Evolutionary conservation across 2,113 vertebrate species (phyloP).

Genomic region (Burhinus oedicnemus): DNA sequence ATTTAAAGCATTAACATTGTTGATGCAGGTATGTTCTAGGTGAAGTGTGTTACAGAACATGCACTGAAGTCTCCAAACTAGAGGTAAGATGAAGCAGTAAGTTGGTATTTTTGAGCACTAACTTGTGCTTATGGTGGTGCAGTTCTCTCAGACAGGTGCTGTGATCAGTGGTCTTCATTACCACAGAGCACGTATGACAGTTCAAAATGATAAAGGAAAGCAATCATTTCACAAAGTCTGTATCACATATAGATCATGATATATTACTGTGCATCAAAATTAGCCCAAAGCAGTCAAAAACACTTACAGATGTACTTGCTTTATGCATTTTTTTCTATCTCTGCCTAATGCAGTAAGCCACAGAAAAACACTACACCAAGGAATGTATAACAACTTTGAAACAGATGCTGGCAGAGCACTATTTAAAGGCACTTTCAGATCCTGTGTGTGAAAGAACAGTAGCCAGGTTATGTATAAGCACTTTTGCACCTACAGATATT

Average conservation of each 20-base stretch:
- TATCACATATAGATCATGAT: too few species aligned
- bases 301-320: too few species aligned
- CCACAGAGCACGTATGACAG: too few species aligned
- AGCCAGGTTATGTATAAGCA: neutral
- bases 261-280: too few species aligned
- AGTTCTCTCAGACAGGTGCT: too few species aligned
- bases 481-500: neutral
- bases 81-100: neutral
- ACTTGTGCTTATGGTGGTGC: neutral
- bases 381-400: neutral
- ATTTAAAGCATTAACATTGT: neutral
- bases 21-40: neutral
- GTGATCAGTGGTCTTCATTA: too few species aligned
- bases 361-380: neutral
- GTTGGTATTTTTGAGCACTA: neutral
- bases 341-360: neutral
- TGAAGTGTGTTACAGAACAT: neutral
- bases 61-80: neutral
- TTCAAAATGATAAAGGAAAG: too few species aligned
- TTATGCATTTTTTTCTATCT: neutral
- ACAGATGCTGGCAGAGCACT: neutral
- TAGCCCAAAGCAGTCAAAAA: too few species aligned
- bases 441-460: fast-evolving
- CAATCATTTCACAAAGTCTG: too few species aligned
- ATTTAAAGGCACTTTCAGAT: neutral